Conservation (phyloP, 2,888 invertebrate genomes). For the Drosophila anceps region DNA sequence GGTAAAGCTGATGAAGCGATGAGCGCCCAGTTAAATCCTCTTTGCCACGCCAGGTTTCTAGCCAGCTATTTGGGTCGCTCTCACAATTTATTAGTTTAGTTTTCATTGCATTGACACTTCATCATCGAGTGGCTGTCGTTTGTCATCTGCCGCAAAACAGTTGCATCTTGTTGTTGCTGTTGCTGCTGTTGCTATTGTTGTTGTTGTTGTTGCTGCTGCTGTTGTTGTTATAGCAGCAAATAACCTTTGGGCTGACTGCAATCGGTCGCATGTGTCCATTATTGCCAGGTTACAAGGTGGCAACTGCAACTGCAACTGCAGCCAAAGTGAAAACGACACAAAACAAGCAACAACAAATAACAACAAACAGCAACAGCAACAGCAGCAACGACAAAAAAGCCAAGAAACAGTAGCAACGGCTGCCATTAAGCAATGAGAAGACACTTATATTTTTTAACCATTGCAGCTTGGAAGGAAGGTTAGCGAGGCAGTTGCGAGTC, state of each 20-base stretch:
- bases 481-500: conserved; percentile 3
- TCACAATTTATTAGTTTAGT: conserved; percentile 82
- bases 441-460: conserved; percentile 55
- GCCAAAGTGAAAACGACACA: conserved; percentile 71
- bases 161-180: conserved; percentile 31
- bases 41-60: conserved; percentile 77
- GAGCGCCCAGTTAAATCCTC: conserved; percentile 71
- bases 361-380: conserved; percentile 26
- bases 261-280: conserved; percentile 60
- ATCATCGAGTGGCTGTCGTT: conserved; percentile 81
- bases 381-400: conserved; percentile 9
- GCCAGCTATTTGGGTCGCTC: conserved; percentile 80
- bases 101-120: conserved; percentile 82
- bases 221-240: conserved; percentile 30
- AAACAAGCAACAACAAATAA: conserved; percentile 23
- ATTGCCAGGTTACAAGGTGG: conserved; percentile 61
- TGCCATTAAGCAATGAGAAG: conserved; percentile 78
- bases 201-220: conserved; percentile 20
- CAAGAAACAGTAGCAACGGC: conserved; percentile 73
- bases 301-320: conserved; percentile 45
- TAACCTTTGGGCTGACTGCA: conserved; percentile 69
- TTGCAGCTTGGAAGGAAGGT: conserved; percentile 12
- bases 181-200: conserved; percentile 31
- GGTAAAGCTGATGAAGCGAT: conserved; percentile 19
- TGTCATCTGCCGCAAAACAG: conserved; percentile 68